These are phyloP conservation scores for Ditula angustiorana DNA, from an alignment of 2,888 invertebrate species.

Conservation along the genomic window DNA sequence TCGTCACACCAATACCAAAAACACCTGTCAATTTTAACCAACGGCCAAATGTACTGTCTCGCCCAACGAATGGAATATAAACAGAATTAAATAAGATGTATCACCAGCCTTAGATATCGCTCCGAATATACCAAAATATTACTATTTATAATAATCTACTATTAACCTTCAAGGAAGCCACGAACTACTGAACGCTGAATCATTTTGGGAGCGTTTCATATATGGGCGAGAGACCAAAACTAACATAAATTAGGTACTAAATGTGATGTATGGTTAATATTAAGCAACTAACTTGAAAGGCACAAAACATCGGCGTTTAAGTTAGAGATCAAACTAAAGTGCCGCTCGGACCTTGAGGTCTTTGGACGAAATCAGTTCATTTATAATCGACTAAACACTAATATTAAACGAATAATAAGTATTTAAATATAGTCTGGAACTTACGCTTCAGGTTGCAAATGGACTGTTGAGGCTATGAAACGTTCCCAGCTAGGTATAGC, in stretches of 20 bases:
- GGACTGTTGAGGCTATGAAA: slow-evolving; percentile 17
- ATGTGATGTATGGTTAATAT: slow-evolving; percentile 6
- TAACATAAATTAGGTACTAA: background rate
- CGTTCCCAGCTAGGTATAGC: slow-evolving; percentile 21
- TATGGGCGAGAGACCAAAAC: background rate
- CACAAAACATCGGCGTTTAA: slow-evolving; percentile 14
- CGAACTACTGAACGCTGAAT: slow-evolving; percentile 14
- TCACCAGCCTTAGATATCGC: slow-evolving; percentile 79
- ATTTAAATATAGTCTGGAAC: too few species aligned
- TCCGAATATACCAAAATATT: slow-evolving; percentile 55
- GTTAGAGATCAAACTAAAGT: slow-evolving; percentile 3
- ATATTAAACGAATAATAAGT: too few species aligned
- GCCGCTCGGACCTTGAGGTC: background rate
- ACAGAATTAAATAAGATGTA: slow-evolving; percentile 67
- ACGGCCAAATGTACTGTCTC: background rate
- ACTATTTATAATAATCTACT: slow-evolving; percentile 40
- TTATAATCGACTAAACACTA: background rate
- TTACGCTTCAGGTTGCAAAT: too few species aligned
- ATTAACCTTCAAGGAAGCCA: slow-evolving; percentile 24
- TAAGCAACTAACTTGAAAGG: slow-evolving; percentile 9
- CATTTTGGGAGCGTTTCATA: slow-evolving; percentile 31
- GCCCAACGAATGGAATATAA: slow-evolving; percentile 41
- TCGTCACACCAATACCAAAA: background rate
- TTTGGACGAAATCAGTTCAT: background rate
- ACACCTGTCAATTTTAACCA: background rate